Conservation (phyloP, 2,888 invertebrate species). For the Chalcis sispes region DNA sequence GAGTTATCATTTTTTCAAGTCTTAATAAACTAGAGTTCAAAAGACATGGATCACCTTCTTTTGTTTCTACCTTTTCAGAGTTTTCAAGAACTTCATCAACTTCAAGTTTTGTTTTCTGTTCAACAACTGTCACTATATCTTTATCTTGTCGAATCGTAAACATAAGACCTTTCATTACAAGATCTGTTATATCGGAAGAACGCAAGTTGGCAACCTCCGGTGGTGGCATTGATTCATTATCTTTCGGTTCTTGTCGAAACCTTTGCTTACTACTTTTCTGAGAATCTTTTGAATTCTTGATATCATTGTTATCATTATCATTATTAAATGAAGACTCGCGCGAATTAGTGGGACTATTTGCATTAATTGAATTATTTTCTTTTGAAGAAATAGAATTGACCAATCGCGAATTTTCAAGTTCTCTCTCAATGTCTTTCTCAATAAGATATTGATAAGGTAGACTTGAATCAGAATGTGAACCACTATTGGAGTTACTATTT, state of each 20-base stretch:
- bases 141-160: conserved; percentile 72
- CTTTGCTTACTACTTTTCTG: conserved; percentile 25
- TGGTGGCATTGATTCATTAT: conserved; percentile 34
- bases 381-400: conserved; percentile 7
- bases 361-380: conserved; percentile 5
- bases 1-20: conserved; percentile 71
- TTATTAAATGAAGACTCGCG: conserved; percentile 13
- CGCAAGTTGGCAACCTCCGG: conserved; percentile 60
- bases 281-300: conserved; percentile 29
- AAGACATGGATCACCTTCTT: conserved; percentile 70
- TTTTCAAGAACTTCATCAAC: conserved; percentile 74
- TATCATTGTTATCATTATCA: conserved; percentile 1
- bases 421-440: conserved; percentile 69
- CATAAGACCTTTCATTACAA: conserved; percentile 75
- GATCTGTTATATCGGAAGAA: conserved; percentile 72
- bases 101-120: conserved; percentile 72
- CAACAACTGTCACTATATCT: conserved; percentile 70
- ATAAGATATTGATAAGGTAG: conserved; percentile 71
- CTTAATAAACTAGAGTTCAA: conserved; percentile 72
- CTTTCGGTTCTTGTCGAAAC: conserved; percentile 39
- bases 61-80: conserved; percentile 72
- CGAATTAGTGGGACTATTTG: conserved; percentile 1
- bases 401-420: conserved; percentile 63
- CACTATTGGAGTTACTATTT: conserved; percentile 50
- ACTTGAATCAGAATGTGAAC: conserved; percentile 61